Evolutionary conservation across 2,888 invertebrate genomes (phyloP), one percentile per base, ranked within the genome.

Genomic region (Venusia cambrica): DNA sequence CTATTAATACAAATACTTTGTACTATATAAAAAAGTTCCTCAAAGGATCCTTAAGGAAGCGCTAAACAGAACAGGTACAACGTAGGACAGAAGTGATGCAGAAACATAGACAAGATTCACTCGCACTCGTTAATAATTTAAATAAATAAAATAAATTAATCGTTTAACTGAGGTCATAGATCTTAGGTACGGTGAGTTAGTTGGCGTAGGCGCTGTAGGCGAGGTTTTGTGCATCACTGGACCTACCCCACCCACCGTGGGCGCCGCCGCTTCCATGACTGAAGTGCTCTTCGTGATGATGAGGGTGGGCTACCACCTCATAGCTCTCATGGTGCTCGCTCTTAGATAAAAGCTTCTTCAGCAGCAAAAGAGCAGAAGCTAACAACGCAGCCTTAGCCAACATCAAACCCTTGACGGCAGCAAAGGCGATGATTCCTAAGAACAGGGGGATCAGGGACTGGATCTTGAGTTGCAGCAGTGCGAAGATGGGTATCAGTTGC

Each of bases 351-450:
- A 95, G 87, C 64, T 95, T 95, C 78, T 88, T 88, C 45, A 88
- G 68, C 1, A 87, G 79, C 40, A 95, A 90, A 41, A 95, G 89
- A 38, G 90, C 91, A 29, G 94, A 92, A 46, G 95, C 90, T 33
- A 94, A 87, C 9, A 96, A 88, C 2, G 95, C 95, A 43, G 95
- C 91, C 88, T 96, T 96, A 57, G 94, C 94, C 53, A 95, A 89
- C 62, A 95, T 81, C 52, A 96, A 88, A 44, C 95, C 95, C 89
- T 96, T 95, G 89, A 95, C 90, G 19, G 95, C 94, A 22, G 95
- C 89, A 45, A 95, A 88, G 32, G 94, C 95, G 58, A 95, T 90
- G 62, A 87, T 73, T 17, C 78, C 95, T 37, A 95, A 89, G 59
- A 92, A 92, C 51, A 95, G 80, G 13, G 95, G 95, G 56, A 94